phyloP scores from a whole-genome alignment of 2,888 invertebrate genomes.

The Clusia tigrina region DNA sequence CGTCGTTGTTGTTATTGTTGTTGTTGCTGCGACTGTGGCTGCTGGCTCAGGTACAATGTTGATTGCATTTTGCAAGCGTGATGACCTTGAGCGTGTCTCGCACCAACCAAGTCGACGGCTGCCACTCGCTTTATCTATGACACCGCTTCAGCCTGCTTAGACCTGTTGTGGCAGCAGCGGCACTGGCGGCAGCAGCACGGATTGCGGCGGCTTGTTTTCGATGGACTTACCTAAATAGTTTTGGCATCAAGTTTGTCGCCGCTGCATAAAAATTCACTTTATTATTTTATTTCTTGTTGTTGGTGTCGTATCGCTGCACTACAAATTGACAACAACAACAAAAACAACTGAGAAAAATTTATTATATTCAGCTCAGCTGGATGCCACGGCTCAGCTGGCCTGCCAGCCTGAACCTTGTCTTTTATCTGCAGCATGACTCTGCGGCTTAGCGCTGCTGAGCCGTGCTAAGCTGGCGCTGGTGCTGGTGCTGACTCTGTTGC shows the following conservation, averaged over 20 bases:
- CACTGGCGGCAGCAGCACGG: background rate
- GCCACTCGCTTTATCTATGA: slow-evolving; percentile 2
- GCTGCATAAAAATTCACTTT: background rate
- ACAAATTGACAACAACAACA: background rate
- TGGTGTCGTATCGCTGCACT: too few species aligned
- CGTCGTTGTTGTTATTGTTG: slow-evolving; percentile 1
- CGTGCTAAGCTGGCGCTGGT: background rate
- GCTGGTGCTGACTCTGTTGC: background rate
- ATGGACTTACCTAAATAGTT: background rate
- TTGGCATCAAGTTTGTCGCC: background rate
- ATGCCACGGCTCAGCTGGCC: background rate
- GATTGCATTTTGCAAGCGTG: slow-evolving; percentile 44
- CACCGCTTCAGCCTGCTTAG: background rate
- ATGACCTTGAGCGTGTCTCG: slow-evolving; percentile 48
- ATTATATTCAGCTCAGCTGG: background rate
- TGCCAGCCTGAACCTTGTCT: slow-evolving; percentile 7
- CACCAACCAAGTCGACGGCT: background rate
- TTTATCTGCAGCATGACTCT: background rate
- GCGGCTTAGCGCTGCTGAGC: background rate
- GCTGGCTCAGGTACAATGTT: background rate
- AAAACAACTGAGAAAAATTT: background rate
- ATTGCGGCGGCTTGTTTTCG: background rate
- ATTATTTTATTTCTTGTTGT: background rate
- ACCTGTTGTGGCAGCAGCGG: background rate
- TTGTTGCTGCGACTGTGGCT: background rate